These are phyloP conservation scores for Sebastes schlegelii DNA, from an alignment of 2,113 vertebrate genomes.

Conservation along the genomic window DNA sequence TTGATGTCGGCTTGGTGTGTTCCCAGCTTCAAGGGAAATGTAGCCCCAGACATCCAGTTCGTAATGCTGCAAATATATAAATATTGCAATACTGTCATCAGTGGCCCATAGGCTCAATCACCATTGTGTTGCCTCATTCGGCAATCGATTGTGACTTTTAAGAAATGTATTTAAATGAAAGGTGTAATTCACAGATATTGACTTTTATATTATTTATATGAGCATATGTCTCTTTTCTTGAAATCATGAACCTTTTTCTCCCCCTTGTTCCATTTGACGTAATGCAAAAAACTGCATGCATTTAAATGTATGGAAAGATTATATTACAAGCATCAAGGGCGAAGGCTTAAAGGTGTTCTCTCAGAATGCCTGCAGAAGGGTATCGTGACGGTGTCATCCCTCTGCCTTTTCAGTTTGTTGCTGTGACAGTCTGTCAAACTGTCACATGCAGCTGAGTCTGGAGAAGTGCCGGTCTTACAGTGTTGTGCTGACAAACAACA, in stretches of 20 bases:
- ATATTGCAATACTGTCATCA: neutral
- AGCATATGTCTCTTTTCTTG: neutral
- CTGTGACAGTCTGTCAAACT: constrained; percentile 60
- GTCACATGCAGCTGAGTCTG: constrained; percentile 57
- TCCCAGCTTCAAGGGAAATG: no score
- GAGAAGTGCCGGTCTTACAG: constrained; percentile 22
- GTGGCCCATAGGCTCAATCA: neutral
- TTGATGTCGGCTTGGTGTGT: no score
- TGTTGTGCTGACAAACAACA: constrained; percentile 54
- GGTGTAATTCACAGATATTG: neutral
- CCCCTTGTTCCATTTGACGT: neutral
- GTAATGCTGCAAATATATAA: neutral
- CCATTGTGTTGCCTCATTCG: neutral
- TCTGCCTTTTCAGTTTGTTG: constrained; percentile 29
- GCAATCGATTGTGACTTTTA: neutral
- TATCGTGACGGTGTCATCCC: constrained; percentile 10
- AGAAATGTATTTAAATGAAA: neutral
- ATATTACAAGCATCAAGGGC: neutral
- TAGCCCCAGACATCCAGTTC: neutral
- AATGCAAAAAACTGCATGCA: neutral
- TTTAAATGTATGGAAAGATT: neutral
- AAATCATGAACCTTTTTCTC: neutral
- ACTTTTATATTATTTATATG: neutral
- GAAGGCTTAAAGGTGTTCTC: constrained; percentile 23
- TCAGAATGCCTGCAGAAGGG: neutral